Evolutionary conservation across 2,113 vertebrate species (phyloP).

Genomic region (Ibidorhyncha struthersii): DNA sequence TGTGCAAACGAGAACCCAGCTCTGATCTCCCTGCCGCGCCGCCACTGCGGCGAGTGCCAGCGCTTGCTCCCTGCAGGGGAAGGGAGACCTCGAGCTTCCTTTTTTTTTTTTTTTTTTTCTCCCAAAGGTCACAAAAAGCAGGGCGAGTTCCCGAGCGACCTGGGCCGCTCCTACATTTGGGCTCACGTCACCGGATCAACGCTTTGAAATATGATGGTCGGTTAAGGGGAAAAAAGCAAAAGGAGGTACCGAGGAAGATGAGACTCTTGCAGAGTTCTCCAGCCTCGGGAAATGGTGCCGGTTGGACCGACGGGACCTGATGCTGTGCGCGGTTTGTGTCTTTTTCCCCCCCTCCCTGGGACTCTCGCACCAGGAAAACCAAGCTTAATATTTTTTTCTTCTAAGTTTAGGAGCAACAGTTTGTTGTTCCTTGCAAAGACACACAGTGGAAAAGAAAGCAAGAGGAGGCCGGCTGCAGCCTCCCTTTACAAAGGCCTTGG

Average conservation of each 20-base stretch:
- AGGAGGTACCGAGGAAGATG: rapidly evolving
- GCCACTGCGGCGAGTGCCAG: rapidly evolving
- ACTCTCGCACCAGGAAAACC: background rate
- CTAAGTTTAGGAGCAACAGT: background rate
- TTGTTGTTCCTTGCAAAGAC: background rate
- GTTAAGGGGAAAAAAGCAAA: background rate
- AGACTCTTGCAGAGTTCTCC: background rate
- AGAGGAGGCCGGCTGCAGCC: background rate
- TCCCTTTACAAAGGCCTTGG: background rate
- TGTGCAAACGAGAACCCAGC: rapidly evolving
- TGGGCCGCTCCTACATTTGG: rapidly evolving
- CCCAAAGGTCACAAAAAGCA: rapidly evolving
- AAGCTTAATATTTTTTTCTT: background rate
- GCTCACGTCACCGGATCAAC: rapidly evolving
- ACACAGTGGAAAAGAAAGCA: background rate
- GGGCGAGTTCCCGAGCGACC: rapidly evolving
- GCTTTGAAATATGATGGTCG: rapidly evolving
- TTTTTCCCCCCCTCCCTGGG: background rate
- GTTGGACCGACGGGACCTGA: background rate
- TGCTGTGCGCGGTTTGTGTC: rapidly evolving
- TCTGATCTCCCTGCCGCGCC: background rate
- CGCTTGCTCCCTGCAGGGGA: background rate
- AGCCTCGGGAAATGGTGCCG: rapidly evolving
- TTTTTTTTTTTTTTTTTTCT: too few relatives aligned
- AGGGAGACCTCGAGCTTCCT: rapidly evolving